phyloP scores from a whole-genome alignment of 2,888 invertebrate species.

The Ischnura elegans region DNA sequence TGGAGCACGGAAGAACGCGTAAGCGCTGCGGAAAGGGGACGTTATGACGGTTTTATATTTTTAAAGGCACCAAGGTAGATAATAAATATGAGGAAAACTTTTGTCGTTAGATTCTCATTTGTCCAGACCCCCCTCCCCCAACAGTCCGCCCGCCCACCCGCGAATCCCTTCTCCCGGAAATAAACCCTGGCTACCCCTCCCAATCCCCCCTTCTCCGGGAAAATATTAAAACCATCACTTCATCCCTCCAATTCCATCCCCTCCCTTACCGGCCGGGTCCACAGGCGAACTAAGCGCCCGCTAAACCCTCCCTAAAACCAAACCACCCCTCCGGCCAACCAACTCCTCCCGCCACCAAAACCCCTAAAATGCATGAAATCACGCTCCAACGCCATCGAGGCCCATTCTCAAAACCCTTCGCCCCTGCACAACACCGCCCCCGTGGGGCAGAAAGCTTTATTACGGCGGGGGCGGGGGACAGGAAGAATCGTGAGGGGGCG shows the following conservation, averaged over 20 bases:
- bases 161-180: constrained; percentile 24
- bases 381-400: background rate
- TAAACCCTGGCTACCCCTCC: background rate
- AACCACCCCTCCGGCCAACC: background rate
- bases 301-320: background rate
- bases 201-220: constrained; percentile 21
- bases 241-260: background rate
- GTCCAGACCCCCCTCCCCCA: constrained; percentile 51
- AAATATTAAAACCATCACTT: constrained; percentile 46
- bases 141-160: too few relatives aligned
- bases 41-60: constrained; percentile 18
- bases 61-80: constrained; percentile 28
- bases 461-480: background rate
- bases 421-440: background rate
- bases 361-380: background rate
- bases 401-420: background rate
- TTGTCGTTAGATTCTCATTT: constrained; percentile 72
- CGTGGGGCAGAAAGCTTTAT: background rate
- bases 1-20: background rate
- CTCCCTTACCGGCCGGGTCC: background rate
- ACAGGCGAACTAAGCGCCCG: background rate
- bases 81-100: constrained; percentile 70
- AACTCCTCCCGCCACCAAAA: background rate
- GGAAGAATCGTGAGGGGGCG: background rate
- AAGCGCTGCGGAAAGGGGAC: background rate